Evolutionary conservation across 2,113 vertebrate species (phyloP), one percentile per base, ranked within the genome.

Genomic region (Cyrtonyx montezumae): DNA sequence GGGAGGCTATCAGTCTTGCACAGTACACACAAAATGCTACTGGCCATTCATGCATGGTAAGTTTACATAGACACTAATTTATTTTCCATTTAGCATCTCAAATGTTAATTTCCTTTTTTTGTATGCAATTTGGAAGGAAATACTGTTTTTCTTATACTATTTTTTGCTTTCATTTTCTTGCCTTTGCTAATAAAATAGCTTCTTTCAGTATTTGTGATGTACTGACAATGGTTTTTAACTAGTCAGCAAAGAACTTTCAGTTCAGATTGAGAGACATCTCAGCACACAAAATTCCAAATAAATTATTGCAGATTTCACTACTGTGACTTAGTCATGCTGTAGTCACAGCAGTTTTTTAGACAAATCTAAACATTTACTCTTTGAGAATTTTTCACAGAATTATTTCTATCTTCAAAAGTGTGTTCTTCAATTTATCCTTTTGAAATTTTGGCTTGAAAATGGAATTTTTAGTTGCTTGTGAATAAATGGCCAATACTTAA

Each of bases 151-250:
- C 8, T 51, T 59, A 56, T 84, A 19, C 5, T 9, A 1, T 8
- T 30, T 55, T 62, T 56, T 68, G 0, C 8, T 71, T 79, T 26
- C 25, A 14, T 46, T 83, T 87, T 84, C 84, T 21, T 48, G 15
- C 21, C 61, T 75, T 87, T 56, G 28, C 26, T 76, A 87, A 81
- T 85, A 45, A 67, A 78, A 81, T 88, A 37, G 36, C 9, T 85
- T 87, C 37, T 86, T 75, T 12, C 20, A 67, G 9, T 12, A 70
- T 78, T 49, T 70, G 0, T 53, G 36, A 84, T 34, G 10, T 8
- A 22, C 5, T 69, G 49, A 63, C 43, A 21, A 13, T 43, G 36
- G n/a, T 73, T 5, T 55, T 66, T 79, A 43, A 66, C 45, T 7
- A 22, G 3, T 21, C 23, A 80, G 46, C 22, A 65, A 93, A 79